Evolutionary conservation across 2,888 invertebrate genomes (phyloP).

Genomic region (Neoaliturus tenellus): DNA sequence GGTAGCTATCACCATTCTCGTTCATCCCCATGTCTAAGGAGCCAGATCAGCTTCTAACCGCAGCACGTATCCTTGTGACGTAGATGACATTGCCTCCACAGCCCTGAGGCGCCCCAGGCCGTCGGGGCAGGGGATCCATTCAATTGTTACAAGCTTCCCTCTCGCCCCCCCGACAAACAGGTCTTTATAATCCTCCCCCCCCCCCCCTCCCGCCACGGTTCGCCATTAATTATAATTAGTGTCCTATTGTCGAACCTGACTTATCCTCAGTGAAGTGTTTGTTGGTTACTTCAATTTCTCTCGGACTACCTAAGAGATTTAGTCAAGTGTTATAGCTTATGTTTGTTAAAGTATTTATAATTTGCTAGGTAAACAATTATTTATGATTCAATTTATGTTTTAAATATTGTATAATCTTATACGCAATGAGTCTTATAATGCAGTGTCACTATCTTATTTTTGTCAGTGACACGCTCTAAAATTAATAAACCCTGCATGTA

Average conservation of each 20-base stretch:
- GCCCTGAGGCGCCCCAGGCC: background rate
- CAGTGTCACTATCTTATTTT: too few species aligned
- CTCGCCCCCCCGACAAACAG: conserved; percentile 17
- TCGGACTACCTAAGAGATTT: too few species aligned
- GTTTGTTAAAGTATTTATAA: too few species aligned
- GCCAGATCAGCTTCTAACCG: background rate
- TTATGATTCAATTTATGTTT: too few species aligned
- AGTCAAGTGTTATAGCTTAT: too few species aligned
- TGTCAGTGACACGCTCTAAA: too few species aligned
- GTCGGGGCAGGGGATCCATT: background rate
- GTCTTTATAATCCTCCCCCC: conserved; percentile 4
- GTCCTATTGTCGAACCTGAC: conserved; percentile 2
- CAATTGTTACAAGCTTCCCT: conserved; percentile 18
- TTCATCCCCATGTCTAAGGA: background rate
- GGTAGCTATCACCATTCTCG: too few species aligned
- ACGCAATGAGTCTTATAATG: too few species aligned
- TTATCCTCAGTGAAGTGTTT: conserved; percentile 20
- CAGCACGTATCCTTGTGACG: background rate
- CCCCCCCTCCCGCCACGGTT: background rate
- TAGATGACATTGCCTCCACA: background rate
- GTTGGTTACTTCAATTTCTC: conserved; percentile 1
- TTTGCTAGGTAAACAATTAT: too few species aligned
- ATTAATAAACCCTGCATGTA: too few species aligned
- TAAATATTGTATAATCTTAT: too few species aligned
- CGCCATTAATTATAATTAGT: conserved; percentile 26